Evolutionary conservation across 2,797 vertebrate genomes (phyloP).

Genomic region (Anguilla pacifica): DNA sequence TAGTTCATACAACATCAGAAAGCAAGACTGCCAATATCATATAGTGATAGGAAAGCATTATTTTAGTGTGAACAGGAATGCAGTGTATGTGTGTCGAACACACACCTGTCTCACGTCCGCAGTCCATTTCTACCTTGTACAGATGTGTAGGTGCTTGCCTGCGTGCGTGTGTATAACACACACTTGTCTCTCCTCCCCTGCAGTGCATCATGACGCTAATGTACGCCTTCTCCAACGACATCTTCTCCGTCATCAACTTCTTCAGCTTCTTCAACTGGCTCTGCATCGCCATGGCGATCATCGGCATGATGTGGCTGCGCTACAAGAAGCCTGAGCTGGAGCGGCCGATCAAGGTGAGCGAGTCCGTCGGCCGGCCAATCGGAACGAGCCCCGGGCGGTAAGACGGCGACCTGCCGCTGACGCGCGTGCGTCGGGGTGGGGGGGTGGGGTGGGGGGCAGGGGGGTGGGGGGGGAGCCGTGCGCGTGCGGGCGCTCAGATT

Average conservation of each 20-base stretch:
- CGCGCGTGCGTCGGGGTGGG: neutral
- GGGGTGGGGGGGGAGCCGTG: neutral
- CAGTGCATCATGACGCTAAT: conserved; percentile 95
- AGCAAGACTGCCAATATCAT: no score
- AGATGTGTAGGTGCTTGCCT: neutral
- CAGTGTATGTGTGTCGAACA: no score
- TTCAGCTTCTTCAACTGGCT: conserved; percentile 99
- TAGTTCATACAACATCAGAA: no score
- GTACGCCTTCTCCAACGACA: conserved; percentile 93
- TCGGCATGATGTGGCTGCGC: conserved; percentile 96
- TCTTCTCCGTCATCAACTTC: conserved; percentile 99
- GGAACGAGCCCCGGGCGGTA: neutral
- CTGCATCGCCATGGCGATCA: conserved; percentile 92
- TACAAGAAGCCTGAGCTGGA: conserved; percentile 90
- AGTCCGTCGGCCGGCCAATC: neutral
- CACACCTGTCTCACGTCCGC: no score
- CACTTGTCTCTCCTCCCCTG: neutral
- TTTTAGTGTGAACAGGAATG: no score
- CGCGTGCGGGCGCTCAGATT: neutral
- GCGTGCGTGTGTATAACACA: neutral
- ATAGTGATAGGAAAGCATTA: no score
- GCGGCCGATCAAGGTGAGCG: conserved; percentile 90
- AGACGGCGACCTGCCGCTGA: neutral
- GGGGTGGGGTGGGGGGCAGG: neutral
- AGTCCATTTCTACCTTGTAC: neutral